These are phyloP conservation scores for Serrognathus titanus DNA, from an alignment of 2,888 invertebrate species.

Conservation along the genomic window DNA sequence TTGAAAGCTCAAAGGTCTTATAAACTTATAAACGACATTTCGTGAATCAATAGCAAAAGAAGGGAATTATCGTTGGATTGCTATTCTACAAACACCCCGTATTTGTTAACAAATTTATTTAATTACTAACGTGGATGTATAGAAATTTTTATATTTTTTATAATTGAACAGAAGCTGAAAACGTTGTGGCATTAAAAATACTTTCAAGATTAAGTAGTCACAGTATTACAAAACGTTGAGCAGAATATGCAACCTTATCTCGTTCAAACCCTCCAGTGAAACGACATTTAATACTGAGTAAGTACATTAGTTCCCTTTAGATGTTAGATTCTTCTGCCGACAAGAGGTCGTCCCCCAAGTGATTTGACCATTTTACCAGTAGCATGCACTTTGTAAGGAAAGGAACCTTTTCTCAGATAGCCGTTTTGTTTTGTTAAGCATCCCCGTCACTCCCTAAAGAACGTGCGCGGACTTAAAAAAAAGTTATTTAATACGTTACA, in stretches of 20 bases:
- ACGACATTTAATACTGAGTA: conserved; percentile 6
- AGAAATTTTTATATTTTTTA: too few species aligned
- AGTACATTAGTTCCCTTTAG: conserved; percentile 8
- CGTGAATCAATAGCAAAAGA: too few species aligned
- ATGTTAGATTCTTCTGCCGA: not conserved
- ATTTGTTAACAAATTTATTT: too few species aligned
- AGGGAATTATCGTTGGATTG: too few species aligned
- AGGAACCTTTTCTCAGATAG: conserved; percentile 9
- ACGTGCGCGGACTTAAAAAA: conserved; percentile 4
- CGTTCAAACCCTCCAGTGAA: conserved; percentile 5
- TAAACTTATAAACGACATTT: too few species aligned
- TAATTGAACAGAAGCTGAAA: too few species aligned
- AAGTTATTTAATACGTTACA: conserved; percentile 3
- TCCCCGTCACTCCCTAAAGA: conserved; percentile 1
- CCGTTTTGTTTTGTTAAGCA: conserved; percentile 17
- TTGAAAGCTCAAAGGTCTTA: too few species aligned
- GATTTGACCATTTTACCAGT: conserved; percentile 14
- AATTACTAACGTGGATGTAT: too few species aligned
- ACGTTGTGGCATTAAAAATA: too few species aligned
- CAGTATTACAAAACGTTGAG: not conserved
- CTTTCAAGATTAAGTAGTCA: too few species aligned
- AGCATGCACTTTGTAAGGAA: conserved; percentile 10
- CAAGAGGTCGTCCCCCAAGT: conserved; percentile 6
- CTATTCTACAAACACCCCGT: too few species aligned
- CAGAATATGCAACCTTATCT: conserved; percentile 6